Evolutionary conservation across 2,797 vertebrate species (phyloP), one percentile per base, ranked within the genome.

Genomic region (Masticophis lateralis): DNA sequence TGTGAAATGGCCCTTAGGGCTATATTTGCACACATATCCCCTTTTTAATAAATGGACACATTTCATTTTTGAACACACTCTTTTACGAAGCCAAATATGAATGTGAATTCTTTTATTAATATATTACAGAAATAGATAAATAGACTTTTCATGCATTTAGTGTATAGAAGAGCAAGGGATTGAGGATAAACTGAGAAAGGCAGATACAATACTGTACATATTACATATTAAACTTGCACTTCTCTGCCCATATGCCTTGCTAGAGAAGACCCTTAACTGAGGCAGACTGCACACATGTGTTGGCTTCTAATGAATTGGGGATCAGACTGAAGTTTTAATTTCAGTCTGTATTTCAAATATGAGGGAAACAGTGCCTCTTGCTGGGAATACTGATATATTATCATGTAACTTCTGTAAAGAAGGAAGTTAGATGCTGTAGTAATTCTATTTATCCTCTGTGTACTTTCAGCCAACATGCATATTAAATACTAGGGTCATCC

Each of bases 21-120:
- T 60, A 56, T 93, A 95, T 97, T 96, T 97, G 95, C 95, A 96
- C 96, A 96, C 92, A 92, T 11, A n/a, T 12, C 10, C 95, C 94
- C 28, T 96, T 95, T 96, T 96, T 96, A 94, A 87, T 91, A 93
- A 91, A 90, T 88, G 93, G 95, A 89, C 93, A 47, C 47, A 47
- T 53, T 86, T 63, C 13, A 66, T 56, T 90, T 83, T 74, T 87
- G 37, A 55, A n/a, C 18, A 61, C 43, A 90, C 37, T 63, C 63
- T 89, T 86, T 88, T 89, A 90, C 60, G 89, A 94, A 96, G 95
- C 63, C 94, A 97, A 96, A 96, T 93, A 92, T 96, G 94, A 90
- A 95, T 94, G 90, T 95, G 79, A 37, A 93, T 90, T 74, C 28
- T 95, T 66, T 96, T 94, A 89, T 93, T 91, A 89, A 96, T 96